Base-by-base conservation (phyloP, 2,113 vertebrate genomes). In the Dasyornis broadbenti region DNA sequence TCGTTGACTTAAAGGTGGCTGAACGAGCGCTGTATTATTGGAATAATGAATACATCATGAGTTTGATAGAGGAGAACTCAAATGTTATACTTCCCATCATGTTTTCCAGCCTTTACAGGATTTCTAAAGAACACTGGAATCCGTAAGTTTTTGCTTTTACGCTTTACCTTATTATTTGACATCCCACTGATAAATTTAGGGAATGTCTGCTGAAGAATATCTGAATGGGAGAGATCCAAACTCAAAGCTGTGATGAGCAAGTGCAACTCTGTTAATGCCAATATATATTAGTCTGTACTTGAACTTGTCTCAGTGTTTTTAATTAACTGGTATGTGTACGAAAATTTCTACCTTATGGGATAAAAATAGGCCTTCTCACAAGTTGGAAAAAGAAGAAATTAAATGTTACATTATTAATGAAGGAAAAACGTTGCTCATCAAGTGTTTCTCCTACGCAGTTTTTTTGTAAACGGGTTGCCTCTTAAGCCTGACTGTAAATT, bases 21-120 rank as follows among this genome's bases (percentile, higher is more conserved):
- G 99, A 99, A 97, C 98, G 99, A 96, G 99, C 99, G 6, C 98
- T 99, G 82, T 99, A 99, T 98, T 99, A 99, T 98, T 99, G 99
- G 99, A 99, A 99, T 98, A 99, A 99, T 37, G 99, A 99, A 96
- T 99, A 99, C 98, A 99, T 99, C 97, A 99, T 99, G 99, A 99
- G 99, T 98, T 98, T 99, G 98, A 99, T 99, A 96, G 99, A 99
- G 97, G 99, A 99, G 97, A 99, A 99, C 98, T 99, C 99, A 90
- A 99, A 98, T 19, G 98, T 99, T 98, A 99, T 99, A 98, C 99
- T 99, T 98, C 99, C 99, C 98, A 99, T 99, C 98, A 99, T 99
- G 99, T 99, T 99, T 95, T 97, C 99, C 98, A 99, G 99, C 98
- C 98, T 99, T 82, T 99, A 99, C 97, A 99, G 99, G 98, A 99